Evolutionary conservation across 2,797 vertebrate genomes (phyloP).

Genomic region (Smutsia gigantea): DNA sequence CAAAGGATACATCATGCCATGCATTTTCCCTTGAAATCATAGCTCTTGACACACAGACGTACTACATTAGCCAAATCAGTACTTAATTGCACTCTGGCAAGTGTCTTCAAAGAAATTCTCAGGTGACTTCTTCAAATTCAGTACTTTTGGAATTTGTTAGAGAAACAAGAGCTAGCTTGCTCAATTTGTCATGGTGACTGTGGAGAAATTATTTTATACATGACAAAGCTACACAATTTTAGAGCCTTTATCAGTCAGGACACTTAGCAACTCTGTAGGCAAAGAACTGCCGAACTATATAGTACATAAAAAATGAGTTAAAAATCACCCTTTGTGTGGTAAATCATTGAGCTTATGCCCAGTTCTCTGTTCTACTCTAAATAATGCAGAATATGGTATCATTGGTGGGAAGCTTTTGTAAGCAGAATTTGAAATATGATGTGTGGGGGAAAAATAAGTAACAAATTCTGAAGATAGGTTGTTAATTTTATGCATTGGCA

Average conservation of each 20-base stretch:
- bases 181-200: neutral
- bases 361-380: neutral
- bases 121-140: neutral
- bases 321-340: neutral
- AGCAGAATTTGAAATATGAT: neutral
- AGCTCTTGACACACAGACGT: neutral
- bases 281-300: neutral
- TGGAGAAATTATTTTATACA: neutral
- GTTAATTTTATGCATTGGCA: neutral
- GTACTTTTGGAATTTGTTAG: neutral
- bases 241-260: neutral
- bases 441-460: neutral
- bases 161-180: neutral
- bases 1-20: neutral
- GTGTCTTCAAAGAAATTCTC: neutral
- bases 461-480: neutral
- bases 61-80: neutral
- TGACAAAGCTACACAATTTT: neutral
- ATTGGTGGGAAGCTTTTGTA: neutral
- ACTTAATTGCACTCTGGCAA: neutral
- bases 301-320: neutral
- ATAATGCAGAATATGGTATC: neutral
- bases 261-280: neutral
- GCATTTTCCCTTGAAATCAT: neutral
- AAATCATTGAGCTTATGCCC: neutral